phyloP scores from a whole-genome alignment of 2,113 vertebrate genomes.

The Probosciger aterrimus region DNA sequence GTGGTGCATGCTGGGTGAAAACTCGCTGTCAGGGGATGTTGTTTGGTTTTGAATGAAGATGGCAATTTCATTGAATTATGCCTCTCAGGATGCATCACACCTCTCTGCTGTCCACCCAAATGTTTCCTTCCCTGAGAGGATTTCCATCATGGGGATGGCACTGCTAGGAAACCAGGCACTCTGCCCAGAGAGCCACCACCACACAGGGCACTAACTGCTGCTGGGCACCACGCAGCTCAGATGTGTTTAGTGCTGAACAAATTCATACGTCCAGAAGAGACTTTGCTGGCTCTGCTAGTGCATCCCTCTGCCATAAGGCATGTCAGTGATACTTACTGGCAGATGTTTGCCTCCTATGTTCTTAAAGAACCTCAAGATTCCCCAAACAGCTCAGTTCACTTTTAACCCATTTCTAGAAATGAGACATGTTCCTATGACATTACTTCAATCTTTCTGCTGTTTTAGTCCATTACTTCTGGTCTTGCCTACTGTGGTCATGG shows the following conservation, averaged over 20 bases:
- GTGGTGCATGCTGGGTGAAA: background rate
- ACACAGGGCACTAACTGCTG: background rate
- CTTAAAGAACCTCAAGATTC: background rate
- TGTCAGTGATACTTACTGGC: background rate
- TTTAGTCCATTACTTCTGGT: background rate
- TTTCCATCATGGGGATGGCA: background rate
- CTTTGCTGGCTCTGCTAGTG: background rate
- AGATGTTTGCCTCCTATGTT: background rate
- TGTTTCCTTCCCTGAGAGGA: background rate
- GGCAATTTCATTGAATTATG: background rate
- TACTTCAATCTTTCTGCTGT: background rate
- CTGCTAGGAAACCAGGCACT: background rate
- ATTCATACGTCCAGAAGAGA: background rate
- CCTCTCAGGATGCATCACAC: background rate
- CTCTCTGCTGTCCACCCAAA: background rate
- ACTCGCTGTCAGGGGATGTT: background rate
- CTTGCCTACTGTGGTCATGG: background rate
- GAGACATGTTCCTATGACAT: background rate
- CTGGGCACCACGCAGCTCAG: fast-evolving
- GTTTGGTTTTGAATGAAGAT: background rate
- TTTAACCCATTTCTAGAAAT: background rate
- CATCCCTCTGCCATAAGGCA: background rate
- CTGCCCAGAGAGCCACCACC: background rate
- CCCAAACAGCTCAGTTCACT: background rate
- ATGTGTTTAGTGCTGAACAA: background rate